A percentile compares a stretch with the other conserved stretches of the same genome.
Evolutionary conservation across 2,888 invertebrate genomes (phyloP).

Genomic region (Dryocosmus kuriphilus): DNA sequence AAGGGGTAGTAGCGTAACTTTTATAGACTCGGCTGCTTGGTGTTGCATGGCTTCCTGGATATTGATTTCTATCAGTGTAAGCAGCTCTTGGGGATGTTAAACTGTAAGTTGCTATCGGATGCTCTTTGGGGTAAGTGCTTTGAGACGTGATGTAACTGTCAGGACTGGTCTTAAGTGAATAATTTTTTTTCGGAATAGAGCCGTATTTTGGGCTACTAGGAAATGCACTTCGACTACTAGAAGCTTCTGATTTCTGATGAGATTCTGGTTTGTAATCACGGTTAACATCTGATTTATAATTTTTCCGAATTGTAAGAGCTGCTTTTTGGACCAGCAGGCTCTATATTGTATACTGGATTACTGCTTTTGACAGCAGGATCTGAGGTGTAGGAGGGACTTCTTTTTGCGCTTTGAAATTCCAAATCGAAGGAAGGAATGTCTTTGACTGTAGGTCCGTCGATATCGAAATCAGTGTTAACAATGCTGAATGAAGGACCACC

Average conservation of each 20-base stretch:
- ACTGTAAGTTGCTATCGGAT: neutral
- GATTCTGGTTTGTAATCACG: neutral
- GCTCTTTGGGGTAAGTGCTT: neutral
- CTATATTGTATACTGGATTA: neutral
- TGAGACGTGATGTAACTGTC: neutral
- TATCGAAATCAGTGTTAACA: slow-evolving; percentile 1
- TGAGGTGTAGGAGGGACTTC: neutral
- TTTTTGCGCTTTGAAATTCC: neutral
- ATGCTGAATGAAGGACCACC: neutral
- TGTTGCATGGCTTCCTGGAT: neutral
- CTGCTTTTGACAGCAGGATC: neutral
- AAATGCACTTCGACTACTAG: neutral
- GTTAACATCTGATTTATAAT: neutral
- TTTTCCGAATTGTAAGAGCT: neutral
- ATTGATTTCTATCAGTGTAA: neutral
- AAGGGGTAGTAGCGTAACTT: neutral
- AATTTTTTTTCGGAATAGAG: neutral
- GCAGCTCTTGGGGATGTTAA: neutral
- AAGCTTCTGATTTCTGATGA: neutral
- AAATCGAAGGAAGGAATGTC: neutral
- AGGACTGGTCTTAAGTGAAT: neutral
- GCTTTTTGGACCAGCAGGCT: neutral
- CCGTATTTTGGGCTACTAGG: neutral
- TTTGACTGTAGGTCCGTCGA: neutral
- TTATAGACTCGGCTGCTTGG: neutral